Percentiles rank a stretch among this genome's conserved stretches.
phyloP scores from a whole-genome alignment of 2,888 invertebrate species.

The Aphodius granarius region DNA sequence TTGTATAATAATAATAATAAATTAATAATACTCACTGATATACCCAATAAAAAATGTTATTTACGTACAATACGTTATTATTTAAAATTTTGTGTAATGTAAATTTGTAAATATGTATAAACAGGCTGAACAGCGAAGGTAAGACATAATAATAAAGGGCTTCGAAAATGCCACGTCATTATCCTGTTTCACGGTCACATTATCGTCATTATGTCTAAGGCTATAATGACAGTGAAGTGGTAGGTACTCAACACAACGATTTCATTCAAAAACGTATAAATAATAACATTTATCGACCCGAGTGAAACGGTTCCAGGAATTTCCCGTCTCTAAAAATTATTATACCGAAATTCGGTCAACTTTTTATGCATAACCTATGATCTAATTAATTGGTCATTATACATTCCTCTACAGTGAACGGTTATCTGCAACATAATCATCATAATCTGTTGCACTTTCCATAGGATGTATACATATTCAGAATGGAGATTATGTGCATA shows the following conservation, averaged over 20 bases:
- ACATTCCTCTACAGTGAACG: not conserved
- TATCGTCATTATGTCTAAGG: conserved; percentile 22
- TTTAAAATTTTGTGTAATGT: no score
- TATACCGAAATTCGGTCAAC: not conserved
- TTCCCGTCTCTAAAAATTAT: not conserved
- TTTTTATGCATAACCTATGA: no score
- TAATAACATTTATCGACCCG: not conserved
- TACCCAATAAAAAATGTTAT: no score
- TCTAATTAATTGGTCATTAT: not conserved
- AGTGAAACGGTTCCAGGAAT: not conserved
- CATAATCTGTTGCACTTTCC: not conserved
- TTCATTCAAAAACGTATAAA: not conserved
- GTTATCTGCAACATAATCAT: not conserved
- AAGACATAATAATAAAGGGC: not conserved
- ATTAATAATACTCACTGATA: no score
- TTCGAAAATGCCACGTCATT: conserved; percentile 12
- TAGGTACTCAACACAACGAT: not conserved
- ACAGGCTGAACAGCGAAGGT: not conserved
- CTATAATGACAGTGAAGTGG: conserved; percentile 22
- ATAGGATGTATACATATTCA: not conserved
- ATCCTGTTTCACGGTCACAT: conserved; percentile 10
- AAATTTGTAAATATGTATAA: no score
- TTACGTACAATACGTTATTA: no score
- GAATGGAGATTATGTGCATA: not conserved
- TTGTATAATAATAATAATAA: no score